These are phyloP conservation scores for Epinephelus cyanopodus DNA, from an alignment of 2,113 vertebrate genomes.

Conservation along the genomic window DNA sequence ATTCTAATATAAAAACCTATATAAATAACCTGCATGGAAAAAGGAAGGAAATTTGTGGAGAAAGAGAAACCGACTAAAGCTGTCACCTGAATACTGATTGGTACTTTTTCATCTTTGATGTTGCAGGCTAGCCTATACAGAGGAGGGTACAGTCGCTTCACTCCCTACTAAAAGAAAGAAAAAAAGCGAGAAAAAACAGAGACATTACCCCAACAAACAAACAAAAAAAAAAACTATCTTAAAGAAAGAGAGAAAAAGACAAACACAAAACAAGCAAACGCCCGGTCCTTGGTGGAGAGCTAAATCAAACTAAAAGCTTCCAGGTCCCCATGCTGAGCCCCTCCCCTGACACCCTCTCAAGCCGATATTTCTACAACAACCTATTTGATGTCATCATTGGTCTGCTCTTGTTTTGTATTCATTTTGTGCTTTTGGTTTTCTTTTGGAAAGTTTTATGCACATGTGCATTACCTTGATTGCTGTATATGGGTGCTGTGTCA, in stretches of 20 bases:
- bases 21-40: slow-evolving; percentile 22
- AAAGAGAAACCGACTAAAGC: slow-evolving; percentile 70
- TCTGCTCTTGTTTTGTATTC: slow-evolving; percentile 79
- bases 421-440: slow-evolving; percentile 75
- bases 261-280: slow-evolving; percentile 71
- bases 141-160: slow-evolving; percentile 97
- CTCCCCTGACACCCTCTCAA: slow-evolving; percentile 62
- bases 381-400: slow-evolving; percentile 79
- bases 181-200: slow-evolving; percentile 78
- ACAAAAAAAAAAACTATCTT: slow-evolving; percentile 68
- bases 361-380: slow-evolving; percentile 76
- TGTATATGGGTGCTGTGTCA: slow-evolving; percentile 79
- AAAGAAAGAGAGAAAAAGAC: slow-evolving; percentile 57
- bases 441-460: slow-evolving; percentile 76
- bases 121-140: slow-evolving; percentile 98
- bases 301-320: slow-evolving; percentile 79
- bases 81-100: slow-evolving; percentile 90
- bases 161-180: slow-evolving; percentile 93
- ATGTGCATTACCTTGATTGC: slow-evolving; percentile 76
- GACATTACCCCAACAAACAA: slow-evolving; percentile 79
- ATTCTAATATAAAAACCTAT: background rate
- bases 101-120: slow-evolving; percentile 96
- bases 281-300: slow-evolving; percentile 72
- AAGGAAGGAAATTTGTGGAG: slow-evolving; percentile 82
- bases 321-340: slow-evolving; percentile 74